Base-by-base conservation (phyloP, 1,140 invertebrate species). In the Ceratoteleas bidentatus region DNA sequence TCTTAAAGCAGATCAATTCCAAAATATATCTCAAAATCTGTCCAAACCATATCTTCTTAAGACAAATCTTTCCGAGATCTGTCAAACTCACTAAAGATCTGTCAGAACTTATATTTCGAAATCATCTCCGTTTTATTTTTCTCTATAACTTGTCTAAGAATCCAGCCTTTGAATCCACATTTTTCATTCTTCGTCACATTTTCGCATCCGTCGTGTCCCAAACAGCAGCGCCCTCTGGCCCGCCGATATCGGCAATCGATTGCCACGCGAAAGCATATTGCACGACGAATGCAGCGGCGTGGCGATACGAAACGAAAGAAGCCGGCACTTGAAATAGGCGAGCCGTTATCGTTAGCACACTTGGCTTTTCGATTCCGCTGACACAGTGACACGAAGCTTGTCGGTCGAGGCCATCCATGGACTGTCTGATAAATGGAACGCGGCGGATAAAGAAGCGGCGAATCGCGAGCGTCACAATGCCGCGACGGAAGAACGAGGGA, bases 371-470 rank as follows among this genome's bases (percentile, higher is more conserved):
- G 84, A 88, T 87, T 86, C 82, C 84, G 85, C 78, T 89, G 89
- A 89, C 89, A 90, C 85, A 89, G 88, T 90, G 87, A 90, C 89
- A 89, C 87, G 84, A 78, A 87, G 84, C 82, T 85, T 85, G 86
- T 89, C 84, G 84, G 79, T 81, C 74, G 81, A 86, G 85, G 83
- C 80, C 86, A 84, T 80, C 84, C 83, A 87, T 87, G 85, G 85
- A 87, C 83, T 81, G 79, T 70, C 85, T 88, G 88, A 89, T 90
- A 90, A 90, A 90, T 90, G 85, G 87, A 87, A 88, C 87, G 83
- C 74, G 85, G 79, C 85, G 84, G 82, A 80, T 78, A 83, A 84
- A 84, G 85, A 86, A 85, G 81, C 86, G 85, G 50, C 61, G 77
- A 87, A 85, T 87, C 87, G 84, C 87, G 84, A 84, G 65, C 74